Conservation (phyloP, 2,797 vertebrate species). For the Enteromius paludinosus region DNA sequence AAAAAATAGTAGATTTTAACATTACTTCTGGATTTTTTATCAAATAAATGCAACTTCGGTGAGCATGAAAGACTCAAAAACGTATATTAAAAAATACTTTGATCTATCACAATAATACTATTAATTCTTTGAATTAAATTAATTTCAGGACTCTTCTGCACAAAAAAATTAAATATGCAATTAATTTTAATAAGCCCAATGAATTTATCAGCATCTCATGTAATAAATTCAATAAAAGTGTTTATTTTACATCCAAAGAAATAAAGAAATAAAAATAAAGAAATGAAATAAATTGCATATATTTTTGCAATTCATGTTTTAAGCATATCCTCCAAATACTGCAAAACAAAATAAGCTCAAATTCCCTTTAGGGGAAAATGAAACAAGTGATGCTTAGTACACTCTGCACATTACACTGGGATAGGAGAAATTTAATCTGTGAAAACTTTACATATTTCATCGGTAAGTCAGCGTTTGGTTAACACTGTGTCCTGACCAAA, state of each 20-base stretch:
- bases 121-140: no score
- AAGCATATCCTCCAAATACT: not conserved
- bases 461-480: not conserved
- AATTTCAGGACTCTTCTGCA: no score
- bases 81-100: not conserved
- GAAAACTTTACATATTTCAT: slow-evolving; percentile 19
- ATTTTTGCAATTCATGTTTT: no score
- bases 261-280: no score
- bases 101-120: not conserved
- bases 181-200: not conserved
- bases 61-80: not conserved
- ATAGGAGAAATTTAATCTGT: not conserved
- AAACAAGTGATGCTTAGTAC: slow-evolving; percentile 10
- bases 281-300: no score
- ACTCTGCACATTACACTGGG: slow-evolving; percentile 5
- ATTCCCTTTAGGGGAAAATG: not conserved
- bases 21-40: not conserved
- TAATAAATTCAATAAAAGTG: not conserved
- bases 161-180: no score
- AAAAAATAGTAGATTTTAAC: not conserved
- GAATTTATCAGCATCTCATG: not conserved
- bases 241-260: not conserved
- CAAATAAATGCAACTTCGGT: not conserved
- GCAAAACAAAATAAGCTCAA: not conserved
- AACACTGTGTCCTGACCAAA: slow-evolving; percentile 36